Evolutionary conservation across 2,888 invertebrate species (phyloP).

Genomic region (Drosophila quinaria): DNA sequence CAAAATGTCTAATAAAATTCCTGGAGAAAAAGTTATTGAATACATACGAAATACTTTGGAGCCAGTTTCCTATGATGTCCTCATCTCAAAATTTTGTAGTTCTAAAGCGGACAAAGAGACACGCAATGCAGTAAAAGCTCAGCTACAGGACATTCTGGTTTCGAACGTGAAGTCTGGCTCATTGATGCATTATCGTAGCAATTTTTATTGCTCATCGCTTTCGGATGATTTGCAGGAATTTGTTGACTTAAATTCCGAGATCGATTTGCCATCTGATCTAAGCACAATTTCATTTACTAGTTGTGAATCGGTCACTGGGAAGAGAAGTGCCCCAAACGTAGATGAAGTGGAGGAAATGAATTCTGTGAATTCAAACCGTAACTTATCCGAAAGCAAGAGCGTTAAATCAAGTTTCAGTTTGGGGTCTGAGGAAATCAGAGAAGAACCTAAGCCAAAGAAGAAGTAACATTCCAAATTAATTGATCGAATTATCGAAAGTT

Average conservation of each 20-base stretch:
- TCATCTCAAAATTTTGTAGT: conserved; percentile 10
- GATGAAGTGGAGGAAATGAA: not conserved
- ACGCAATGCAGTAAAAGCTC: not conserved
- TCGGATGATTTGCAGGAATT: not conserved
- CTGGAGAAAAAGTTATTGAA: not conserved
- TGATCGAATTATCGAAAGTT: not conserved
- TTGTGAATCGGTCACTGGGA: not conserved
- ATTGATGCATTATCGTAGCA: conserved; percentile 2
- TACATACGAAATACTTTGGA: conserved; percentile 4
- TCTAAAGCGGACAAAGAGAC: not conserved
- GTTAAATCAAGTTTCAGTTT: not conserved
- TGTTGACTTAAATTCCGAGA: not conserved
- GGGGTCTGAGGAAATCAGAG: not conserved
- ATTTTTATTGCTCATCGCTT: not conserved
- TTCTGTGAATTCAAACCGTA: not conserved
- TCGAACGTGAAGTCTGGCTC: not conserved
- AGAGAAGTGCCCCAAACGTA: not conserved
- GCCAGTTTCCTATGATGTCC: not conserved
- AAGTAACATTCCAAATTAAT: not conserved
- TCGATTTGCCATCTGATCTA: not conserved
- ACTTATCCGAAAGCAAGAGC: not conserved
- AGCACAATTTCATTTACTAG: not conserved
- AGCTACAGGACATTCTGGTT: not conserved
- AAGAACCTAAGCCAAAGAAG: not conserved
- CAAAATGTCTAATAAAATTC: conserved; percentile 9